Evolutionary conservation across 2,888 invertebrate species (phyloP), one percentile per base, ranked within the genome.

Genomic region (Dryobota labecula): DNA sequence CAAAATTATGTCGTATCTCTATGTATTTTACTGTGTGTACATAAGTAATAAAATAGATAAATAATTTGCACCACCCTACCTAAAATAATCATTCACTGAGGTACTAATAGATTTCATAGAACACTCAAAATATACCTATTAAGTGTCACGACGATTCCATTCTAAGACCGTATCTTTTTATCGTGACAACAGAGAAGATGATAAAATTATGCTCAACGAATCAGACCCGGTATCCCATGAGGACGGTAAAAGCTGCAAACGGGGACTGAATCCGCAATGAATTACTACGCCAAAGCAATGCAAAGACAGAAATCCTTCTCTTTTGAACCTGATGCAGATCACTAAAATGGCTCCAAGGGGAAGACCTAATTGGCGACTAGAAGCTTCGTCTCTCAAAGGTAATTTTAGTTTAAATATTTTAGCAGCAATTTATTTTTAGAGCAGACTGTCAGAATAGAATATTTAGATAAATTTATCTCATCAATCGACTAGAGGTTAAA

Each of bases 221-320:
- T 68, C 53, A 57, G 43, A 58, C 30, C 13, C 9, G 38, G n/a
- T 49, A 36, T 79, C 81, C 57, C 72, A 56, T 5, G 63, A 60
- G 64, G 27, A 47, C 24, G 15, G 45, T 63, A 67, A 71, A 57
- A 43, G 62, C 69, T 58, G 18, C 18, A 63, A 27, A 51, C 60
- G 56, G 45, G 41, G 33, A 58, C n/a, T 45, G 54, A 73, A 66
- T 71, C 30, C 51, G 13, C 49, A 77, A 78, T 82, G 73, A 74
- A 78, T 82, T 73, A 68, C 41, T 56, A 56, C 57, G 11, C 58
- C 70, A 78, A 84, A 84, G 82, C 58, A 13, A 70, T 57, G 70
- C 73, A 73, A 65, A 77, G 58, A 77, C 69, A 72, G 72, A 84
- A 84, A 78, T 20, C 47, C 51, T 82, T 71, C 65, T 64, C 58